A percentile compares a stretch with the other conserved stretches of the same genome.
phyloP scores from a whole-genome alignment of 2,888 invertebrate species.

The Ypsolopha sequella region DNA sequence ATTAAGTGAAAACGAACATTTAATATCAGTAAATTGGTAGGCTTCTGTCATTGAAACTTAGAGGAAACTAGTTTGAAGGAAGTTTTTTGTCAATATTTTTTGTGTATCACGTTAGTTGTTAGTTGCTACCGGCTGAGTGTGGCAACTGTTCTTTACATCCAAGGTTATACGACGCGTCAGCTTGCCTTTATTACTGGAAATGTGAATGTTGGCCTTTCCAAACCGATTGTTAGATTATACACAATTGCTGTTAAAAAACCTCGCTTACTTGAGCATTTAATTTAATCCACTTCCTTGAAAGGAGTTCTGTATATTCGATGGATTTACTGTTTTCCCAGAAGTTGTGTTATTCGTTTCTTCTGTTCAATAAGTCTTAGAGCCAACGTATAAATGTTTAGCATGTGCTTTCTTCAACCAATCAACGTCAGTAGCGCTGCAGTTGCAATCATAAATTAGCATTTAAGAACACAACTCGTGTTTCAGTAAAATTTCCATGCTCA shows the following conservation, averaged over 20 bases:
- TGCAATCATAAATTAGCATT: slow-evolving; percentile 38
- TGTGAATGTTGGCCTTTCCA: slow-evolving; percentile 37
- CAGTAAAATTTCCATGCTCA: slow-evolving; percentile 40
- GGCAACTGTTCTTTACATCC: slow-evolving; percentile 50
- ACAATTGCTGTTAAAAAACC: slow-evolving; percentile 29
- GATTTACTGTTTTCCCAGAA: not conserved
- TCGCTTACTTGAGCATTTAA: slow-evolving; percentile 29
- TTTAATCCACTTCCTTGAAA: slow-evolving; percentile 25
- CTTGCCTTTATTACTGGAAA: slow-evolving; percentile 31
- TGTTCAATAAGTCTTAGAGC: not conserved
- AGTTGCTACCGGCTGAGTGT: slow-evolving; percentile 28
- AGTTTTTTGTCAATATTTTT: slow-evolving; percentile 55
- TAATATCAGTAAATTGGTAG: not conserved
- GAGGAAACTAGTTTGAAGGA: slow-evolving; percentile 11
- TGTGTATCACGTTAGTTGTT: slow-evolving; percentile 30
- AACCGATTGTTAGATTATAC: slow-evolving; percentile 37
- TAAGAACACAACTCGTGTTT: slow-evolving; percentile 37
- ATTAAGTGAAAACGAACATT: no score
- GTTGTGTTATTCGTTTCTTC: not conserved
- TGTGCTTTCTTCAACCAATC: not conserved
- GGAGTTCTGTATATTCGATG: not conserved
- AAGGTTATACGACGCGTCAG: slow-evolving; percentile 46
- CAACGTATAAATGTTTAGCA: not conserved
- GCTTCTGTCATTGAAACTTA: not conserved
- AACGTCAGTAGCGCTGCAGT: not conserved